Percentiles rank a stretch among this genome's conserved stretches.
phyloP scores from a whole-genome alignment of 2,113 vertebrate genomes.

The Saguinus midas region DNA sequence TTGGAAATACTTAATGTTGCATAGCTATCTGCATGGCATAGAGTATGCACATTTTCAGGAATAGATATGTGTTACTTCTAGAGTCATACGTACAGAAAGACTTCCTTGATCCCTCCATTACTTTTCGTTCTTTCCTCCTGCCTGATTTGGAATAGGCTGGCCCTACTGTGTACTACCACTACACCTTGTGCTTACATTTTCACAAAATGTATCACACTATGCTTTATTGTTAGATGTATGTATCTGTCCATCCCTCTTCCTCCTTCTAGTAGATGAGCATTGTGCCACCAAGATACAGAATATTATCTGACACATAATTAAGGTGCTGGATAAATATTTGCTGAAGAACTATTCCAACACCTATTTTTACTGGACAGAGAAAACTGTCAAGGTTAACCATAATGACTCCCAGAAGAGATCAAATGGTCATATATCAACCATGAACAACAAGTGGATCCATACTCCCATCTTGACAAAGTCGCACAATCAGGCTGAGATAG shows the following conservation, averaged over 20 bases:
- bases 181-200: neutral
- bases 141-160: neutral
- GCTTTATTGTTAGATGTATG: neutral
- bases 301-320: neutral
- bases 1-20: neutral
- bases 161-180: no score
- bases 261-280: neutral
- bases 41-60: neutral
- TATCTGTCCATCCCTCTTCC: neutral
- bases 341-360: neutral
- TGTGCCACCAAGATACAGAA: neutral
- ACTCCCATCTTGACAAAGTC: neutral
- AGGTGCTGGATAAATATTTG: neutral
- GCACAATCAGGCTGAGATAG: neutral
- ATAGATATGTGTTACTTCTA: neutral
- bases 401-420: neutral
- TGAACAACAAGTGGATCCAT: neutral
- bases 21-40: neutral
- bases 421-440: neutral
- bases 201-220: neutral
- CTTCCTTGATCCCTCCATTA: neutral
- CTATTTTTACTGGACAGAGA: neutral
- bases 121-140: neutral
- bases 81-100: neutral
- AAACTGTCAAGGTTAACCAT: neutral